These are phyloP conservation scores for Sparidentex hasta DNA, from an alignment of 2,797 vertebrate species.

Conservation along the genomic window DNA sequence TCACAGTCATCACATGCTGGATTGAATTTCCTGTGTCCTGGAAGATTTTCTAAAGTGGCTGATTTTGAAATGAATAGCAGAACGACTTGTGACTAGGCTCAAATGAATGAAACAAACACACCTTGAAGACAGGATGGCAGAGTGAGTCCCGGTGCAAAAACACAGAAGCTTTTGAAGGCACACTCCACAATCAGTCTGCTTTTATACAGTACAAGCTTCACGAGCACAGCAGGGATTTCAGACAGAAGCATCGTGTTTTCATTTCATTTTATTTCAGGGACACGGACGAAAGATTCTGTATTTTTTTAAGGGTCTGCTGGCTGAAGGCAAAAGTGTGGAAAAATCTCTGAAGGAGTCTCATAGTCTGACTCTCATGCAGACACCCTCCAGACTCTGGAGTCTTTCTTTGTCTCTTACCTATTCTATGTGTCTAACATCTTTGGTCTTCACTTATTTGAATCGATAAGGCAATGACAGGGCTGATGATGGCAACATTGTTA, in stretches of 20 bases:
- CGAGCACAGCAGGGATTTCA: constrained; percentile 20
- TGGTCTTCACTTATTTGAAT: constrained; percentile 10
- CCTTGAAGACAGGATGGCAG: constrained; percentile 4
- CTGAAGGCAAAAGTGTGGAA: not conserved
- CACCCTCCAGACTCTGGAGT: not conserved
- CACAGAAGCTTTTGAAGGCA: constrained; percentile 18
- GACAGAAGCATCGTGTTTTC: constrained; percentile 10
- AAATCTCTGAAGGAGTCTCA: not conserved
- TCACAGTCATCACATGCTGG: constrained; percentile 4
- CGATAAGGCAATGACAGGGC: not conserved
- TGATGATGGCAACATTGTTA: not conserved
- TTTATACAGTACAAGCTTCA: constrained; percentile 14
- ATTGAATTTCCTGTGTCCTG: constrained; percentile 10
- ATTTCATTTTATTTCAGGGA: constrained; percentile 22
- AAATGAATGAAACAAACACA: constrained; percentile 15
- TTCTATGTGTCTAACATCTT: not conserved
- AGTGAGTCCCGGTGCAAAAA: not conserved
- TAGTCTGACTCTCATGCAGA: not conserved
- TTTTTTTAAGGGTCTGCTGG: constrained; percentile 8
- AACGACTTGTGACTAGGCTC: not conserved
- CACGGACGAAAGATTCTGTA: constrained; percentile 4
- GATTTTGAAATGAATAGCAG: constrained; percentile 18
- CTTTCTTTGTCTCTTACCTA: not conserved
- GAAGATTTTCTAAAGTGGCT: constrained; percentile 19
- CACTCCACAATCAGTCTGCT: constrained; percentile 6